Evolutionary conservation across 2,888 invertebrate genomes (phyloP).

Genomic region (Lepidochitona cinerea): DNA sequence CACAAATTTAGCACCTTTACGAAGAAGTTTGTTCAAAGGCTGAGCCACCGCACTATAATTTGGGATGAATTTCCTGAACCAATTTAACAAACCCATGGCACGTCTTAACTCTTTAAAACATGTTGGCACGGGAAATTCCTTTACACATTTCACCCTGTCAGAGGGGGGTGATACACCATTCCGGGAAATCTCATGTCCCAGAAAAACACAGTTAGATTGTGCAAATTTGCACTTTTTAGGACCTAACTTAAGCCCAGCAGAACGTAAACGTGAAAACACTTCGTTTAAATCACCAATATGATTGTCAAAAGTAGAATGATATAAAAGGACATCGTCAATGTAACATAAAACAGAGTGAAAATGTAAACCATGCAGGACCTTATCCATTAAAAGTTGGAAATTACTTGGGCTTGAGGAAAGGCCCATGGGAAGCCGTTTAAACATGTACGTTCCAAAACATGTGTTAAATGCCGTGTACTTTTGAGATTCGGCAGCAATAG

Average conservation of each 20-base stretch:
- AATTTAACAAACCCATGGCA: constrained; percentile 9
- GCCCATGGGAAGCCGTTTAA: background rate
- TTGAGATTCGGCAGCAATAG: background rate
- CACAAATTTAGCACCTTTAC: background rate
- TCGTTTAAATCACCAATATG: background rate
- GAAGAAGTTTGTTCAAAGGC: background rate
- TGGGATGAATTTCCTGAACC: no score
- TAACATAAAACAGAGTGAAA: constrained; percentile 11
- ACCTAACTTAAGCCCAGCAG: constrained; percentile 1
- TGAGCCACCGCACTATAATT: constrained; percentile 7
- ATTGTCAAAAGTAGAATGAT: constrained; percentile 8
- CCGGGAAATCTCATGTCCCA: constrained; percentile 8
- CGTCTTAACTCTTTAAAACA: background rate
- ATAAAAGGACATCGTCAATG: constrained; percentile 8
- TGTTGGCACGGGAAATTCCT: constrained; percentile 4
- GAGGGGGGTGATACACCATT: background rate
- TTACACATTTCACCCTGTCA: no score
- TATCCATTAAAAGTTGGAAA: constrained; percentile 14
- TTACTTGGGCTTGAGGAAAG: background rate
- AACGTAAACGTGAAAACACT: background rate
- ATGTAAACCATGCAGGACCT: background rate
- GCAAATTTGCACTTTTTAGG: constrained; percentile 9
- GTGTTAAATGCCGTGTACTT: background rate
- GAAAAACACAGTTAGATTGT: background rate
- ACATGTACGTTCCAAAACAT: constrained; percentile 11